Evolutionary conservation across 2,888 invertebrate species (phyloP).

Genomic region (Habrosyne pyritoides): DNA sequence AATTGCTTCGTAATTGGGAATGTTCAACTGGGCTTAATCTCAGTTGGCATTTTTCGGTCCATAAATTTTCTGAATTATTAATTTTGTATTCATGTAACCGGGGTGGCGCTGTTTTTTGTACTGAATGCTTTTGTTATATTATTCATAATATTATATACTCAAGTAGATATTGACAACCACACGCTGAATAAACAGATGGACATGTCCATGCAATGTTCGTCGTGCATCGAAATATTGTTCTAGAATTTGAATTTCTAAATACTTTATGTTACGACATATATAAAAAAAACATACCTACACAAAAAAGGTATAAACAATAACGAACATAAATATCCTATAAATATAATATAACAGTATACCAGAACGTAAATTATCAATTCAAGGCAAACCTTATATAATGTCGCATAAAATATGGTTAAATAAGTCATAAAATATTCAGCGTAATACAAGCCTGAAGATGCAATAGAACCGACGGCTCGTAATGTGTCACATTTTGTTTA

Average conservation of each 20-base stretch:
- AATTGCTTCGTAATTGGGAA: conserved; percentile 31
- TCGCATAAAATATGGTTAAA: conserved; percentile 50
- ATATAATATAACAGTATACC: conserved; percentile 37
- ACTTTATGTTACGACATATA: too few species aligned
- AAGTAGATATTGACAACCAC: too few species aligned
- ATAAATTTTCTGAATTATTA: conserved; percentile 34
- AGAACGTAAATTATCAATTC: conserved; percentile 49
- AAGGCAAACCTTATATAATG: conserved; percentile 40
- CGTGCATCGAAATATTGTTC: too few species aligned
- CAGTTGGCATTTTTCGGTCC: conserved; percentile 42
- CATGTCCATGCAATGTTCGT: too few species aligned
- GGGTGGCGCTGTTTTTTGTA: conserved; percentile 9
- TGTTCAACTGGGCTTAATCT: conserved; percentile 43
- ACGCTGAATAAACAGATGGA: too few species aligned
- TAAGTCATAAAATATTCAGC: conserved; percentile 53
- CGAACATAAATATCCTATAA: conserved; percentile 32
- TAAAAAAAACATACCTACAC: not conserved
- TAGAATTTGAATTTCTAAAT: too few species aligned
- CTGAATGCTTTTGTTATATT: not conserved
- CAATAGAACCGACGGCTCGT: conserved; percentile 38
- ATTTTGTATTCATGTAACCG: conserved; percentile 20
- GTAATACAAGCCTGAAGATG: conserved; percentile 33
- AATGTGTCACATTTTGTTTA: conserved; percentile 54
- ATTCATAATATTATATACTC: too few species aligned
- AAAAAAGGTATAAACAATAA: not conserved